Percentiles rank a stretch among this genome's conserved stretches.
Evolutionary conservation across 2,113 vertebrate genomes (phyloP).

Genomic region (Daphoenositta chrysoptera): DNA sequence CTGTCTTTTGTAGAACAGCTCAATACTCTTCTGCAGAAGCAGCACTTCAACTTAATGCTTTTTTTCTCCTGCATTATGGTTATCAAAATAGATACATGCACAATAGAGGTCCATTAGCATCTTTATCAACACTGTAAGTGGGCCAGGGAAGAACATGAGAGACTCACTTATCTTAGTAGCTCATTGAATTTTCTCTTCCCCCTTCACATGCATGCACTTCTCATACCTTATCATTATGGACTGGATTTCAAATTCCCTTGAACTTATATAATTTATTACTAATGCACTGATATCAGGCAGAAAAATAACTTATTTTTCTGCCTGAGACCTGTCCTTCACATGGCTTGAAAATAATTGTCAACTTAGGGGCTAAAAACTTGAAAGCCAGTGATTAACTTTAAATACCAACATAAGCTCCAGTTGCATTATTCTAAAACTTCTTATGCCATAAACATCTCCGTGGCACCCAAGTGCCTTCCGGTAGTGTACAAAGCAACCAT

Average conservation of each 20-base stretch:
- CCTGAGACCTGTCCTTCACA: not conserved
- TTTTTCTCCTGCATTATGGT: not conserved
- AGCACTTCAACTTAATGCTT: not conserved
- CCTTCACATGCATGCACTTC: not conserved
- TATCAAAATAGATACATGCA: not conserved
- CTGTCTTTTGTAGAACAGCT: not conserved
- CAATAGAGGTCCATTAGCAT: conserved; percentile 16
- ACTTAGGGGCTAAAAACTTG: not conserved
- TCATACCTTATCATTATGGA: not conserved
- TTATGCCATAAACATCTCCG: not conserved
- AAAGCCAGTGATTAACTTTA: conserved; percentile 22
- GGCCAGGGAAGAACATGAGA: not conserved
- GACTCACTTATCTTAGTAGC: not conserved
- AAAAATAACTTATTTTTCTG: not conserved
- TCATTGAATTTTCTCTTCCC: not conserved
- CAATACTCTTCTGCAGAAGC: not conserved
- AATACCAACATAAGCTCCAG: not conserved
- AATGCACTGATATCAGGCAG: not conserved
- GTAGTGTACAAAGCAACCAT: not conserved
- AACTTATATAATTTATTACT: not conserved
- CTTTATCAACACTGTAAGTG: not conserved
- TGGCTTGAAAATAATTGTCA: conserved; percentile 3
- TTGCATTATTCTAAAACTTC: conserved; percentile 22
- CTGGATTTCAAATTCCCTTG: not conserved
- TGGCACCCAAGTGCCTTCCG: conserved; percentile 16